Evolutionary conservation across 1,140 invertebrate species (phyloP), one percentile per base, ranked within the genome.

Genomic region (Drosophila teissieri): DNA sequence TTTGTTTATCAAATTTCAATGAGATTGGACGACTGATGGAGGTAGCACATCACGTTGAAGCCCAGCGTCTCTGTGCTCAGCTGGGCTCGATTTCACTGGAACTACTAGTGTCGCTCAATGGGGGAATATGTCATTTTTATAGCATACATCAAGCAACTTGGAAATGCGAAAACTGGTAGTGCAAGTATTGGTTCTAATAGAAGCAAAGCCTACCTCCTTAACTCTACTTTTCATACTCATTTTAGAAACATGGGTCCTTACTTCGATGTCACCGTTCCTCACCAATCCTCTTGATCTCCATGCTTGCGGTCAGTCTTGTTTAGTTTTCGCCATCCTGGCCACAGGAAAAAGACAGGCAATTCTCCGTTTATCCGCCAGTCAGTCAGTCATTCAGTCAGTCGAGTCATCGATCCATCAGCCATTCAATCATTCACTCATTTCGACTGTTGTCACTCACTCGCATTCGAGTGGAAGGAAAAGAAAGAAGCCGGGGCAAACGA

Each of bases 371-470:
- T 70, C 51, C 15, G 40, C 44, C 46, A 51, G 57, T 24, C 24
- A 24, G 24, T 4, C 24, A 24, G 24, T 62, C 53, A 78, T 51
- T 65, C 57, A 60, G 34, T 61, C 56, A 56, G 48, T 62, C 52
- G 34, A 54, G 40, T 44, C 37, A 62, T 63, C 40, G 53, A 74
- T 24, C 77, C 63, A 74, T 69, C 72, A 65, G 79, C 39, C 79
- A 70, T 76, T 80, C 72, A 82, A 76, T 89, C 80, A 89, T 77
- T 80, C 63, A 88, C 53, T 77, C 80, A 89, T 73, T 76, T 77
- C 67, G 76, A 77, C 76, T 88, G 56, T 86, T 78, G 82, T 85
- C 82, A 82, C 83, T 82, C 83, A 86, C 60, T 78, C 61, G 62
- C 63, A 58, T 39, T 67, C 31, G 73, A 68, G 73, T 57, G 63